Percentiles rank a stretch among this genome's conserved stretches.
Evolutionary conservation across 2,888 invertebrate species (phyloP).

Genomic region (Drosophila limbata): DNA sequence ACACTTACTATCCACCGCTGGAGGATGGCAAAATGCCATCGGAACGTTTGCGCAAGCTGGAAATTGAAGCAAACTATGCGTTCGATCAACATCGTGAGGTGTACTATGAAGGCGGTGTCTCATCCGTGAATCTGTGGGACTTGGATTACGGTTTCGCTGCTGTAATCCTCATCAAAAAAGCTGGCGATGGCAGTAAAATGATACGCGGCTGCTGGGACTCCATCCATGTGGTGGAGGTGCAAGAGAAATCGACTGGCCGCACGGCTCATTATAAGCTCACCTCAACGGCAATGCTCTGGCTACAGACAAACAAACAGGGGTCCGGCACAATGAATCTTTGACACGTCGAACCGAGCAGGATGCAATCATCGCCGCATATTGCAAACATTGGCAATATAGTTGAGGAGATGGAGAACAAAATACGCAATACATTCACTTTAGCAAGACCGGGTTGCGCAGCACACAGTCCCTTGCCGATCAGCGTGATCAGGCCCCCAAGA

Average conservation of each 20-base stretch:
- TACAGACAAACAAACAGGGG: slow-evolving; percentile 98
- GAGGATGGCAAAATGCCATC: slow-evolving; percentile 99
- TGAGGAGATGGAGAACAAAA: slow-evolving; percentile 99
- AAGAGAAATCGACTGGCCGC: slow-evolving; percentile 96
- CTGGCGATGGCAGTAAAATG: slow-evolving; percentile 98
- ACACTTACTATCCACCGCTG: slow-evolving; percentile 98
- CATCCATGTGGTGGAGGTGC: slow-evolving; percentile 99
- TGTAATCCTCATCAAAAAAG: slow-evolving; percentile 99
- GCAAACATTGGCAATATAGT: slow-evolving; percentile 99
- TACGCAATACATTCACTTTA: slow-evolving; percentile 98
- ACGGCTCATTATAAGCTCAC: slow-evolving; percentile 99
- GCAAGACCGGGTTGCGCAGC: slow-evolving; percentile 96
- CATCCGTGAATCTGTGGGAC: slow-evolving; percentile 99
- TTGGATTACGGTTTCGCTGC: slow-evolving; percentile 99
- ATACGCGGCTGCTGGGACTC: slow-evolving; percentile 99
- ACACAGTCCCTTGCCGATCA: slow-evolving; percentile 94
- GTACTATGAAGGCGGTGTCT: slow-evolving; percentile 99
- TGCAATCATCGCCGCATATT: slow-evolving; percentile 97
- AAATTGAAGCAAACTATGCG: slow-evolving; percentile 99
- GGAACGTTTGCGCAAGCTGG: slow-evolving; percentile 96
- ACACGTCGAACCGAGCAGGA: slow-evolving; percentile 99
- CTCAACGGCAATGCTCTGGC: slow-evolving; percentile 99
- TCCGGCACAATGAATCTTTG: slow-evolving; percentile 99
- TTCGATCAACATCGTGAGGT: slow-evolving; percentile 99
- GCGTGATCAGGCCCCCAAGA: slow-evolving; percentile 92